Evolutionary conservation across 1,140 invertebrate genomes (phyloP).

Genomic region (Drosophila neocordata): DNA sequence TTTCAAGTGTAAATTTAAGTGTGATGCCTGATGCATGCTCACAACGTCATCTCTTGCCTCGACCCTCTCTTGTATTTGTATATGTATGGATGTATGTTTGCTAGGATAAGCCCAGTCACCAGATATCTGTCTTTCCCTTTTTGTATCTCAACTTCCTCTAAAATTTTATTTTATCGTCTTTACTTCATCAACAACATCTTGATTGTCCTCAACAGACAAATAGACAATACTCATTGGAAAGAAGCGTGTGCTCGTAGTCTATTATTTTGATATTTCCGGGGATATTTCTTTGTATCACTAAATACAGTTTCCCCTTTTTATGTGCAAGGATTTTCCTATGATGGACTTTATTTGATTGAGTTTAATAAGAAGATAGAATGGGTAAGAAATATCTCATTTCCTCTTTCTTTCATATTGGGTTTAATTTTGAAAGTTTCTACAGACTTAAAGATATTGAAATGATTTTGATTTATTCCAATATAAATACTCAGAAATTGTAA

Average conservation of each 20-base stretch:
- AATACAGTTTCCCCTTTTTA: constrained; percentile 28
- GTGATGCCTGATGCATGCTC: constrained; percentile 64
- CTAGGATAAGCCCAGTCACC: constrained; percentile 55
- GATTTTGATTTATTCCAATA: background rate
- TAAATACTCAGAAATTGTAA: too few relatives aligned
- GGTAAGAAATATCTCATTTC: too few relatives aligned
- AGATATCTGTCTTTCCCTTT: constrained; percentile 40
- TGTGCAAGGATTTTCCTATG: constrained; percentile 15
- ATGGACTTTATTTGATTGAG: background rate
- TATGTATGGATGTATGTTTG: constrained; percentile 28
- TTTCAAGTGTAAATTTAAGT: constrained; percentile 68
- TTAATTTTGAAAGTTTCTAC: too few relatives aligned
- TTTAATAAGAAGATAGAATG: background rate
- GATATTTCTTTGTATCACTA: constrained; percentile 34
- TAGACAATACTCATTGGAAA: background rate
- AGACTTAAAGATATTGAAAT: too few relatives aligned
- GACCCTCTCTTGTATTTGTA: background rate
- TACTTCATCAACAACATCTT: constrained; percentile 52
- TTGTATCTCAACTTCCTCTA: constrained; percentile 64
- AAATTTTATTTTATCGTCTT: constrained; percentile 40
- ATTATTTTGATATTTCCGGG: constrained; percentile 72
- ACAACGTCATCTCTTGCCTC: constrained; percentile 36
- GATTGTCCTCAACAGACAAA: constrained; percentile 30
- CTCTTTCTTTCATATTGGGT: too few relatives aligned
- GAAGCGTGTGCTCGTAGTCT: constrained; percentile 52